Percentiles rank a stretch among this genome's conserved stretches.
Conservation (phyloP, 2,888 invertebrate genomes). For the Tachina grossa region DNA sequence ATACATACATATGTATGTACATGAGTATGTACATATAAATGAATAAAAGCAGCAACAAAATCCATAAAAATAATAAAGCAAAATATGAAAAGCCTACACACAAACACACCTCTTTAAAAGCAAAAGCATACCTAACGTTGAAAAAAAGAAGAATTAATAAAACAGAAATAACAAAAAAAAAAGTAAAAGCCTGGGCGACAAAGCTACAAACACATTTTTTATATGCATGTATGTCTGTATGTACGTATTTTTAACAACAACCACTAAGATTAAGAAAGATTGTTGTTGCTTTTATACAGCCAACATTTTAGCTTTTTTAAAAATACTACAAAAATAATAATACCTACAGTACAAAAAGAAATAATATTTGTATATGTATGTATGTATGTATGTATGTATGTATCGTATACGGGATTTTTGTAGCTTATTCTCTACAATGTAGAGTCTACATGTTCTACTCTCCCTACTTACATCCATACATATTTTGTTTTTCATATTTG, state of each 20-base stretch:
- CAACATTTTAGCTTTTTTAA: slow-evolving; percentile 42
- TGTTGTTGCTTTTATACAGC: slow-evolving; percentile 43
- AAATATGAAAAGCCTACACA: slow-evolving; percentile 67
- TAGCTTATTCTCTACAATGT: slow-evolving; percentile 23
- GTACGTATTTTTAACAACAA: slow-evolving; percentile 42
- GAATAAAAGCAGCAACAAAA: slow-evolving; percentile 35
- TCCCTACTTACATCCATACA: slow-evolving; percentile 9
- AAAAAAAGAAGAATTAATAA: slow-evolving; percentile 9
- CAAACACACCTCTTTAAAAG: slow-evolving; percentile 49
- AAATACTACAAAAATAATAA: slow-evolving; percentile 34
- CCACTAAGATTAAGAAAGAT: slow-evolving; percentile 58
- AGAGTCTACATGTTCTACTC: slow-evolving; percentile 39
- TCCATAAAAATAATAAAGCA: slow-evolving; percentile 19
- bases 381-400: too few species aligned
- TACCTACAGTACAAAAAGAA: not conserved
- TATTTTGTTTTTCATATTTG: not conserved
- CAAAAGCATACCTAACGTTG: slow-evolving; percentile 12
- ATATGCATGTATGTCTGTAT: too few species aligned
- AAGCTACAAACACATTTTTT: slow-evolving; percentile 65
- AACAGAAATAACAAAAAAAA: slow-evolving; percentile 36
- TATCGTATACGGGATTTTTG: too few species aligned
- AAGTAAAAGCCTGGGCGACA: slow-evolving; percentile 66
- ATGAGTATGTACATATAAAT: not conserved
- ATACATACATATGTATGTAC: too few species aligned
- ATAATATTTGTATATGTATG: too few species aligned